Base-by-base conservation (phyloP, 2,888 invertebrate species). In the Drosophila recens region DNA sequence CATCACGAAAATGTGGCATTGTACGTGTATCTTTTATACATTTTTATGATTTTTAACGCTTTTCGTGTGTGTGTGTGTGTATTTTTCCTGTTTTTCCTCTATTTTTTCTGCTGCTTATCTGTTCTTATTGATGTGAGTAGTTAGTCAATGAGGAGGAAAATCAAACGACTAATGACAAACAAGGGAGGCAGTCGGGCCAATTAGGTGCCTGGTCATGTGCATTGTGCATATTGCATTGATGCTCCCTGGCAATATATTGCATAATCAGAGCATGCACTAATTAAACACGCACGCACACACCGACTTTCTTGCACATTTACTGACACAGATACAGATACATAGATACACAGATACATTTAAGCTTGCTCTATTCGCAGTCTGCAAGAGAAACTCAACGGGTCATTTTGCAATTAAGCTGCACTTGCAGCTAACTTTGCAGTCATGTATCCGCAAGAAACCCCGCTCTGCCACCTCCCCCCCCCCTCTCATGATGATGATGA, bases 381-480 rank as follows among this genome's bases (percentile, higher is more conserved):
- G n/a, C 46, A 53, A 57, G 57, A 57, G 15, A 46, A 51, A 53
- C 80, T 80, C 67, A 80, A 69, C 74, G 89, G 89, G 84, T 88
- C 84, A 84, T 88, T 88, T 84, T 65, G 83, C 89, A 84, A 84
- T 84, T 84, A 88, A 84, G 89, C 84, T 80, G 89, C 81, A 81
- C 63, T 81, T 46, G 75, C 72, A 68, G 59, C 70, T 59, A 58
- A 73, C 56, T 61, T 69, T 70, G 48, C 73, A 58, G 59, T 67
- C 65, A 78, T 77, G 68, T 76, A 68, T 65, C 56, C 49, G 56
- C 66, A 30, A 30, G 30, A 66, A 48, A 52, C 43, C 20, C 34
- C 38, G 43, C 27, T 27, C 30, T 65, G 23, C 10, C 36, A 34
- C 11, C 34, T 36, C 10, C 2, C 8, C 33, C 42, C n/a, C 13